phyloP scores from a whole-genome alignment of 2,113 vertebrate species.

The Okapia johnstoni region DNA sequence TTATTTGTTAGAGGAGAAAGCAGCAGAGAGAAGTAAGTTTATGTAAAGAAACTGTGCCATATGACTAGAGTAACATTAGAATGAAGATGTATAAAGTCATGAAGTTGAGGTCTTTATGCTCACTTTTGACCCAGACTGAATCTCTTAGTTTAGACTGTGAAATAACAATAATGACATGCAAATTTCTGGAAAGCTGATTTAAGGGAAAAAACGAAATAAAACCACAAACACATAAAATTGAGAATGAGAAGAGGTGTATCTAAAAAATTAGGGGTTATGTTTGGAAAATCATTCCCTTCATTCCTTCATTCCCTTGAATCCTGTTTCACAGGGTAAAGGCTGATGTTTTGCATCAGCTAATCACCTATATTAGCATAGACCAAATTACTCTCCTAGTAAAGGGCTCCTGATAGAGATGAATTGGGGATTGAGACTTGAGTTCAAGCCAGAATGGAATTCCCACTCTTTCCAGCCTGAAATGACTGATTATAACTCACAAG shows the following conservation, averaged over 20 bases:
- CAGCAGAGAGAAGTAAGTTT: not conserved
- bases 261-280: not conserved
- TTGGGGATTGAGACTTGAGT: not conserved
- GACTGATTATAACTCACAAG: not conserved
- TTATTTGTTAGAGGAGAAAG: not conserved
- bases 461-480: not conserved
- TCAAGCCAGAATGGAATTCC: not conserved
- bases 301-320: not conserved
- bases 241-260: not conserved
- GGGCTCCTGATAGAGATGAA: not conserved
- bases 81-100: not conserved
- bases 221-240: not conserved
- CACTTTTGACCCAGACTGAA: not conserved
- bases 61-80: not conserved
- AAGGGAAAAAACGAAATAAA: not conserved
- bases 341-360: not conserved
- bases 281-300: not conserved
- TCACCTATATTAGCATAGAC: not conserved
- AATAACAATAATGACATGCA: not conserved
- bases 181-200: not conserved
- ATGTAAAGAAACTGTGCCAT: not conserved
- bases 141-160: not conserved
- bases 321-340: not conserved
- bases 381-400: not conserved
- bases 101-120: not conserved